Evolutionary conservation across 2,113 vertebrate species (phyloP), one percentile per base, ranked within the genome.

Genomic region (Neolamprologus kungweensis): DNA sequence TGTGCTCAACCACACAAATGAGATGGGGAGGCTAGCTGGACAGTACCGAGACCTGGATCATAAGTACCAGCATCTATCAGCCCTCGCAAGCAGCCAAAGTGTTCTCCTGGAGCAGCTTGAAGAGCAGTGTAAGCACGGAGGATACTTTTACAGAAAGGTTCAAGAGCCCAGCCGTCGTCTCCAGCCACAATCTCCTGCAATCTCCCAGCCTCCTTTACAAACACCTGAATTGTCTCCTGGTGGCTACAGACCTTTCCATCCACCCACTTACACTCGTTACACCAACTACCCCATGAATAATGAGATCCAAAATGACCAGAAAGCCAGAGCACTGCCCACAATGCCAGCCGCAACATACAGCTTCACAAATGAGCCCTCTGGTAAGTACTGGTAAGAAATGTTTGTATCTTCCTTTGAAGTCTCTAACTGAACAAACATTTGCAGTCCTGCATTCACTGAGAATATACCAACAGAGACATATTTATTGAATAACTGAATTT

Each of bases 251-350:
- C 94, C 95, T 63, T 97, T 95, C 88, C 97, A 98, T 85, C 97
- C 98, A 12, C 97, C 97, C 35, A 95, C 96, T 57, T 45, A 57
- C 28, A 68, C 63, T 96, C 96, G 88, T 96, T 97, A 91, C 97
- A 96, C 47, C 96, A 97, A 93, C 92, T 97, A 97, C 81, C 97
- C 97, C 91, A 97, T 98, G 91, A 98, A 97, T 85, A 99, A 99
- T 1, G 98, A 99, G 93, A 99, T 99, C 89, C 98, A 99, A 89
- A 98, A 96, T 19, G 98, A 99, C 90, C 98, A 97, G 85, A 98
- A 99, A 84, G 9, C 94, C 45, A 91, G 90, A 80, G 90, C 80
- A 13, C 21, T 97, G 65, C 97, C 98, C 83, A 99, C 98, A 16
- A 97, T 98, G 97, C 97, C 97, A 26, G 86, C 96, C 33, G 97